Conservation (phyloP, 2,797 vertebrate species). For the Acipenser transmontanus region DNA sequence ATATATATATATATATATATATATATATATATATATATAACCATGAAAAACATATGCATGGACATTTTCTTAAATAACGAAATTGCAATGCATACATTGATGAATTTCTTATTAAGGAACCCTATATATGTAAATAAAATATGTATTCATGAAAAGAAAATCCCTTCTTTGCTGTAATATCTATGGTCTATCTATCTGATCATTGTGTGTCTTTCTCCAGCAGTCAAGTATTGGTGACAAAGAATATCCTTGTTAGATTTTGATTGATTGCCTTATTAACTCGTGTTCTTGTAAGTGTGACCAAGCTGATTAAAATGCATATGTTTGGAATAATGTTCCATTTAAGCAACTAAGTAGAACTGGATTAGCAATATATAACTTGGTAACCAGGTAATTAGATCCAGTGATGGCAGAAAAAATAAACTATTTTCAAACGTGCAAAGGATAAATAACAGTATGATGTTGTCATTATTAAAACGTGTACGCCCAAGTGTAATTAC, state of each 20-base stretch:
- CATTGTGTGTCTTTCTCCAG: not conserved
- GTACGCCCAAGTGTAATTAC: not conserved
- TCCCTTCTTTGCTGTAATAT: too few relatives aligned
- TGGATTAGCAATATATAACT: slow-evolving; percentile 28
- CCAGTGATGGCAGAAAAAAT: not conserved
- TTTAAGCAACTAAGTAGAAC: slow-evolving; percentile 80
- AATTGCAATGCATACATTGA: too few relatives aligned
- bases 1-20: too few relatives aligned
- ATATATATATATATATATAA: too few relatives aligned
- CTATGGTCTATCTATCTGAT: slow-evolving; percentile 3
- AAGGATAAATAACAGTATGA: not conserved
- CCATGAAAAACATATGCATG: too few relatives aligned
- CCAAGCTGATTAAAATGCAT: slow-evolving; percentile 97
- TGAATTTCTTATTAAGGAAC: too few relatives aligned
- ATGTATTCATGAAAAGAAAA: too few relatives aligned
- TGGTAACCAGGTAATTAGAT: slow-evolving; percentile 7
- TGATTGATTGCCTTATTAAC: slow-evolving; percentile 99
- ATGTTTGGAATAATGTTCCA: slow-evolving; percentile 97
- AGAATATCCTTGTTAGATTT: slow-evolving; percentile 48
- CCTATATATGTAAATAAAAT: too few relatives aligned
- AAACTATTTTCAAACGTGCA: not conserved
- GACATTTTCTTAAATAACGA: too few relatives aligned
- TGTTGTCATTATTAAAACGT: too few relatives aligned
- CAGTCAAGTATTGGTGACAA: slow-evolving; percentile 8
- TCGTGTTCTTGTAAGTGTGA: slow-evolving; percentile 98